Percentiles rank a stretch among this genome's conserved stretches.
Conservation (phyloP, 2,797 vertebrate genomes). For the Remorina albescens region DNA sequence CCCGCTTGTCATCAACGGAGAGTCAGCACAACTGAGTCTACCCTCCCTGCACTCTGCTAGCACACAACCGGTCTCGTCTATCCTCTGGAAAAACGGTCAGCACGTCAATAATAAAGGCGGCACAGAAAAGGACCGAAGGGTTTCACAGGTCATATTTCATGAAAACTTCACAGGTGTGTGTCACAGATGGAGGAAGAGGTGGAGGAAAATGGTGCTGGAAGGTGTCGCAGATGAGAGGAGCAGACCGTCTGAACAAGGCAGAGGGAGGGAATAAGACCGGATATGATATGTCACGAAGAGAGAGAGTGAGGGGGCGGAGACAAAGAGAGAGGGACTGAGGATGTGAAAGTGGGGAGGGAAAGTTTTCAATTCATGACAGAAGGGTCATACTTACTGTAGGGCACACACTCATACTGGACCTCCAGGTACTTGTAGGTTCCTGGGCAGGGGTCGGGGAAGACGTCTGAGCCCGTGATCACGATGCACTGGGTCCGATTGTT, state of each 20-base stretch:
- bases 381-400: constrained; percentile 97
- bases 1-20: constrained; percentile 54
- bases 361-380: constrained; percentile 73
- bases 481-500: constrained; percentile 99
- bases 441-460: constrained; percentile 99
- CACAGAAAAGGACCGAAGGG: constrained; percentile 72
- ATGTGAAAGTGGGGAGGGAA: constrained; percentile 10
- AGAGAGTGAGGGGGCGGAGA: constrained; percentile 21
- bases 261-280: constrained; percentile 51
- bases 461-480: constrained; percentile 98
- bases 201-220: constrained; percentile 66
- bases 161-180: constrained; percentile 75
- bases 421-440: constrained; percentile 99
- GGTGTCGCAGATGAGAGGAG: constrained; percentile 61
- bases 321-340: constrained; percentile 26
- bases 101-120: constrained; percentile 78
- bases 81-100: constrained; percentile 69
- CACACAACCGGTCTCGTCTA: constrained; percentile 68
- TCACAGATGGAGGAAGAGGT: constrained; percentile 75
- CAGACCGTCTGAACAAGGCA: constrained; percentile 60
- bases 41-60: constrained; percentile 61
- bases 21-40: constrained; percentile 66
- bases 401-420: constrained; percentile 99
- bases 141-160: constrained; percentile 77
- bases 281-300: constrained; percentile 26